A percentile compares a stretch with the other conserved stretches of the same genome.
Evolutionary conservation across 2,113 vertebrate genomes (phyloP).

Genomic region (Larimichthys polyactis): DNA sequence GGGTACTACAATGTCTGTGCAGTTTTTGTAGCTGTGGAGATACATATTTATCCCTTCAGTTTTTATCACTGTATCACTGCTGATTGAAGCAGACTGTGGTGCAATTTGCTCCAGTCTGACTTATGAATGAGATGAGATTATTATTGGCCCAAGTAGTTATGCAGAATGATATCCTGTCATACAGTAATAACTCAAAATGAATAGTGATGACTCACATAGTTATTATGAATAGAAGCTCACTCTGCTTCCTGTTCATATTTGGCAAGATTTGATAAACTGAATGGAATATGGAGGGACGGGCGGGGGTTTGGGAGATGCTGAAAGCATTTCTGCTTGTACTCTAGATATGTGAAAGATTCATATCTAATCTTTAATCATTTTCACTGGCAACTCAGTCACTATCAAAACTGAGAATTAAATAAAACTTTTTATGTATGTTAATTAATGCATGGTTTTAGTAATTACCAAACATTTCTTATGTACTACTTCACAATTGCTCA

Average conservation of each 20-base stretch:
- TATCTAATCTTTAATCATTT: background rate
- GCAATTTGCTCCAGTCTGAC: slow-evolving; percentile 66
- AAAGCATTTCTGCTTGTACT: slow-evolving; percentile 24
- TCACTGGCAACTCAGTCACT: background rate
- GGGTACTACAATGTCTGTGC: background rate
- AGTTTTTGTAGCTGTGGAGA: slow-evolving; percentile 13
- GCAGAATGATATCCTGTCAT: slow-evolving; percentile 71
- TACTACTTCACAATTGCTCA: background rate
- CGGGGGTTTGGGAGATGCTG: background rate
- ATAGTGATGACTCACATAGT: slow-evolving; percentile 68
- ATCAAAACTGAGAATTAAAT: slow-evolving; percentile 18
- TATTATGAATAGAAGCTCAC: slow-evolving; percentile 66
- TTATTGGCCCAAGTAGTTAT: slow-evolving; percentile 66
- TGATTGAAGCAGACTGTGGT: slow-evolving; percentile 63
- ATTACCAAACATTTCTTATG: background rate
- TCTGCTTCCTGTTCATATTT: slow-evolving; percentile 71
- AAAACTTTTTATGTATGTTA: background rate
- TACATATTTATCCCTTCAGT: slow-evolving; percentile 41
- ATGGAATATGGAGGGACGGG: background rate
- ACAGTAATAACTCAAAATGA: slow-evolving; percentile 69
- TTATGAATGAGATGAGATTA: slow-evolving; percentile 69
- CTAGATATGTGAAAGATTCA: slow-evolving; percentile 8
- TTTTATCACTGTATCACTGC: slow-evolving; percentile 43
- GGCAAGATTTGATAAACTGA: slow-evolving; percentile 58
- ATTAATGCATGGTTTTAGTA: background rate